Evolutionary conservation across 37 sponge, comb jelly and placozoan species (phyloP), one percentile per base, ranked within the genome.

Genomic region (Tethya wilhelma): DNA sequence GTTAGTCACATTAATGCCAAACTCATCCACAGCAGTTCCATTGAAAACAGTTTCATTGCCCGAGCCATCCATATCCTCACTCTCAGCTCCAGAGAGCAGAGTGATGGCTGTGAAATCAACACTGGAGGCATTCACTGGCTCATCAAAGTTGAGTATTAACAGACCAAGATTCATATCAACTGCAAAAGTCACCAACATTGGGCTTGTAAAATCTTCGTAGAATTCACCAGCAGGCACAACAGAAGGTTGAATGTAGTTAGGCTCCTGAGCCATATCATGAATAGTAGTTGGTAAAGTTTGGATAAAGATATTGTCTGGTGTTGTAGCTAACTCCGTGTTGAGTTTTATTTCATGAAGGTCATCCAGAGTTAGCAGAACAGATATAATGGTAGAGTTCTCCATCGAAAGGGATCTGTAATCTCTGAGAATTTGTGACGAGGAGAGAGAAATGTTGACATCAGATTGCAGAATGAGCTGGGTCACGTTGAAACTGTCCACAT

Each of bases 341-440:
- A 96, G 85, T 58, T 96, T 96, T 44, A 96, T 87, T 4, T 73
- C 82, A 71, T 96, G 80, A 9, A 96, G 83, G 65, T 96, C 94
- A 75, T 96, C 89, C 29, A 73, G 62, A 37, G 91, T 72, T 2
- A 96, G 64, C n/a, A 63, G 6, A 26, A 96, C 39, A 5, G 75
- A 45, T 11, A 96, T 29, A 5, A 79, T 37, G 20, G 93, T 93
- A 23, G 85, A 80, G 67, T 96, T 93, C 6, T 71, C 79, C 31
- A 33, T 45, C 26, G 88, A 85, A 1, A 85, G 37, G 12, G 9
- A 2, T 28, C 87, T 41, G 60, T 67, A 72, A 30, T 56, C 82
- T 11, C 42, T 75, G 30, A 93, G 83, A 22, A 46, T 57, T 9
- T 79, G 32, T 64, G 39, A 79, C 36, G 81, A 71, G 26, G 66